Conservation (phyloP, 2,797 vertebrate genomes). For the Phalanger gymnotis region DNA sequence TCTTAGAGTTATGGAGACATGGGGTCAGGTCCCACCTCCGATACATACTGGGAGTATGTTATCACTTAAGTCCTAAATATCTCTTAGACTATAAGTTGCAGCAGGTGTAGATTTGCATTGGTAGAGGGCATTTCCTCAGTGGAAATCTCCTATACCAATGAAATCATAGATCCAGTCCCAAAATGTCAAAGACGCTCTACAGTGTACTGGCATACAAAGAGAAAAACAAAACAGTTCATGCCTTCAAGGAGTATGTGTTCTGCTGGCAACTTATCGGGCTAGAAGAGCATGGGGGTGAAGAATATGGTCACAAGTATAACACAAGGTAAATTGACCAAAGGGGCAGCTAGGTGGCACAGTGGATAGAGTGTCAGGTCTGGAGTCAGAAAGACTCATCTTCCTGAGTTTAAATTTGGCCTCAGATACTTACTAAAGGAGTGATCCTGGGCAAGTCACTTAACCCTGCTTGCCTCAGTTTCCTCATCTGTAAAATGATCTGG, state of each 20-base stretch:
- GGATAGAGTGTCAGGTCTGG: not conserved
- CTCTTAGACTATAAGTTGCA: not conserved
- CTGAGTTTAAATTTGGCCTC: not conserved
- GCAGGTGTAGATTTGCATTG: not conserved
- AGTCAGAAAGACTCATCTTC: too few species aligned
- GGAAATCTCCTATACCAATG: not conserved
- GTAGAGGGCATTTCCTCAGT: not conserved
- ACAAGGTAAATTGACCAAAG: not conserved
- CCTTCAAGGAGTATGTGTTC: not conserved
- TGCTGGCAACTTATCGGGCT: not conserved
- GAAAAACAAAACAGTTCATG: not conserved
- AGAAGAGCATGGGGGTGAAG: not conserved
- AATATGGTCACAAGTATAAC: not conserved
- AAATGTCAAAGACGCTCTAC: not conserved
- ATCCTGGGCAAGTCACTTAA: not conserved
- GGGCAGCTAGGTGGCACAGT: not conserved
- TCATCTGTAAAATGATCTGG: not conserved
- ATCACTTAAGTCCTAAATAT: not conserved
- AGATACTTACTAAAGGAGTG: not conserved
- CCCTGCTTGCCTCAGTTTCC: not conserved
- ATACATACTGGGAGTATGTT: not conserved
- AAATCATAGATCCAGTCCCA: not conserved
- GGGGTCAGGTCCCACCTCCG: not conserved
- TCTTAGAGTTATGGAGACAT: not conserved
- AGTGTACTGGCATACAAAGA: not conserved